These are phyloP conservation scores for Brienomyrus longianalis DNA, from an alignment of 2,113 vertebrate species.

Conservation along the genomic window DNA sequence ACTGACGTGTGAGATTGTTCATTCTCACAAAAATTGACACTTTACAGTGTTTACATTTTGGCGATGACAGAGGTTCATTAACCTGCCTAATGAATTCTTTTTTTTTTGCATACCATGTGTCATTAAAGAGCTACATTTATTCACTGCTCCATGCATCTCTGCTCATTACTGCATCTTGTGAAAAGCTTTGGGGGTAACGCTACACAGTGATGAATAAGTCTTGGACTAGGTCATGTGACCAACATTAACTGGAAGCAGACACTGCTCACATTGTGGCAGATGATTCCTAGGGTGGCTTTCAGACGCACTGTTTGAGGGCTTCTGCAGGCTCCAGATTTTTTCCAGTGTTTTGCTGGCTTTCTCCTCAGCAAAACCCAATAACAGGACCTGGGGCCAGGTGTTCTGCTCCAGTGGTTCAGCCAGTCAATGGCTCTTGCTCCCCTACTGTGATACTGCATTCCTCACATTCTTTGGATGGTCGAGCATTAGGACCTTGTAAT, in stretches of 20 bases:
- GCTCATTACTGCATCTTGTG: background rate
- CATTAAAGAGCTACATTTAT: conserved; percentile 1
- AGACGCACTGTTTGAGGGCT: background rate
- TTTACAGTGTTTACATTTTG: background rate
- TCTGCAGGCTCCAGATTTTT: background rate
- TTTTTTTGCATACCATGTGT: background rate
- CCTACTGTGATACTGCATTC: background rate
- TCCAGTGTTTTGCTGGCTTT: background rate
- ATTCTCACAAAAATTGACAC: background rate
- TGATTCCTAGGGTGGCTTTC: background rate
- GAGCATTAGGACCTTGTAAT: background rate
- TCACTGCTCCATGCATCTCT: background rate
- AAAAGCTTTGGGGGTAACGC: background rate
- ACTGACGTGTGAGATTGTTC: background rate
- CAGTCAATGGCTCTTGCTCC: background rate
- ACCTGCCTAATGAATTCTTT: background rate
- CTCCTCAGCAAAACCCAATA: background rate
- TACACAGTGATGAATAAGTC: background rate
- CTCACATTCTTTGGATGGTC: background rate
- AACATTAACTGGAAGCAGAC: background rate
- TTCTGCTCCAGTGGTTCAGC: background rate
- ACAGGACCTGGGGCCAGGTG: background rate
- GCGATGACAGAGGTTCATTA: background rate
- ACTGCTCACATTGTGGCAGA: background rate
- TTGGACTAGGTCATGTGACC: background rate